Evolutionary conservation across 2,113 vertebrate species (phyloP).

Genomic region (Neolamprologus tretocephalus): DNA sequence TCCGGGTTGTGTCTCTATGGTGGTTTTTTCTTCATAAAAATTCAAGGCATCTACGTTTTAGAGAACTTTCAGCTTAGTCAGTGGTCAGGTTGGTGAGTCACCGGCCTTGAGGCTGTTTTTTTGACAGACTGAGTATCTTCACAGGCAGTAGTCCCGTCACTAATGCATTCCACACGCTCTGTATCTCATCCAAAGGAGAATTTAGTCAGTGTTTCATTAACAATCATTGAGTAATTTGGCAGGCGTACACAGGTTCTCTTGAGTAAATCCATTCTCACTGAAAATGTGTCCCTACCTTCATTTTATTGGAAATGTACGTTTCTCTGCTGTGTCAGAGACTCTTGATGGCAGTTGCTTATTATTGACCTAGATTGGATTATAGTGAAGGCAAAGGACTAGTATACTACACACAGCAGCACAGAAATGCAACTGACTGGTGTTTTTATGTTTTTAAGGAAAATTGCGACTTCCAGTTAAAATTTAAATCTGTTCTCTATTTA

Average conservation of each 20-base stretch:
- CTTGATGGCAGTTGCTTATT: background rate
- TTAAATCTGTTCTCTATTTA: background rate
- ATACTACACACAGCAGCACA: background rate
- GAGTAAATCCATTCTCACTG: background rate
- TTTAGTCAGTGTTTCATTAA: slow-evolving; percentile 25
- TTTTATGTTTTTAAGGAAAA: background rate
- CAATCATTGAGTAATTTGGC: background rate
- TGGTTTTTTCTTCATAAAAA: background rate
- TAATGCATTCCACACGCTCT: slow-evolving; percentile 17
- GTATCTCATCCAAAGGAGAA: background rate
- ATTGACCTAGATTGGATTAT: background rate
- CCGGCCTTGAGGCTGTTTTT: background rate
- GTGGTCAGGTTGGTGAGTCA: slow-evolving; percentile 26
- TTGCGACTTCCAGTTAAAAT: background rate
- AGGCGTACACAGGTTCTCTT: background rate
- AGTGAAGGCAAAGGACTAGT: background rate
- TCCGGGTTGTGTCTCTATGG: background rate
- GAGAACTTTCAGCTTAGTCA: background rate
- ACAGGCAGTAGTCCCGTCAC: background rate
- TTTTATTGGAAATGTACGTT: background rate
- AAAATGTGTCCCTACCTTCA: background rate
- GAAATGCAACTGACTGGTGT: background rate
- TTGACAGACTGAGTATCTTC: background rate
- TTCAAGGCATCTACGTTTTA: background rate
- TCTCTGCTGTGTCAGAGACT: background rate